phyloP scores from a whole-genome alignment of 2,113 vertebrate species.

The Myotis lucifugus region DNA sequence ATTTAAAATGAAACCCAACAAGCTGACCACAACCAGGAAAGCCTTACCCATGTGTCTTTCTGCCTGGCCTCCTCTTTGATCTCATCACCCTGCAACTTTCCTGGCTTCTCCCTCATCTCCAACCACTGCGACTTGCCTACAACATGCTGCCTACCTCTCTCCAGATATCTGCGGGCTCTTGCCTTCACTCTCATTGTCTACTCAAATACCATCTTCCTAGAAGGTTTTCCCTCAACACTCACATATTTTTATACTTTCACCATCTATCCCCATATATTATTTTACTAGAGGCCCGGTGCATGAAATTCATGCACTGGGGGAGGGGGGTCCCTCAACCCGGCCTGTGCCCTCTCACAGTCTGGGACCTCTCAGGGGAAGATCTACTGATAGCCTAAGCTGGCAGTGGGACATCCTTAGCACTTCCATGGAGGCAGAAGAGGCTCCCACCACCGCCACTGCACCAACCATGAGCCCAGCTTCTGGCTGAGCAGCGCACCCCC shows the following conservation, averaged over 20 bases:
- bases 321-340: no score
- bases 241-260: background rate
- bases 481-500: no score
- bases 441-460: no score
- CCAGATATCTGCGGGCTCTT: fast-evolving
- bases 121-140: background rate
- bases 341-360: no score
- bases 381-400: no score
- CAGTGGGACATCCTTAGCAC: no score
- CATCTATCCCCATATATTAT: background rate
- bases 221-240: background rate
- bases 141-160: background rate
- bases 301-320: no score
- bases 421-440: no score
- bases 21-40: background rate
- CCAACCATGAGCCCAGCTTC: no score
- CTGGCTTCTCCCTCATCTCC: background rate
- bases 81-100: background rate
- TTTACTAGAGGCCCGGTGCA: background rate
- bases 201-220: background rate
- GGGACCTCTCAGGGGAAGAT: no score
- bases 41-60: fast-evolving
- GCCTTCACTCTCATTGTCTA: background rate
- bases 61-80: background rate
- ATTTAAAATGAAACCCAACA: background rate